Evolutionary conservation across 1,140 invertebrate species (phyloP).

Genomic region (Eumaeus atala): DNA sequence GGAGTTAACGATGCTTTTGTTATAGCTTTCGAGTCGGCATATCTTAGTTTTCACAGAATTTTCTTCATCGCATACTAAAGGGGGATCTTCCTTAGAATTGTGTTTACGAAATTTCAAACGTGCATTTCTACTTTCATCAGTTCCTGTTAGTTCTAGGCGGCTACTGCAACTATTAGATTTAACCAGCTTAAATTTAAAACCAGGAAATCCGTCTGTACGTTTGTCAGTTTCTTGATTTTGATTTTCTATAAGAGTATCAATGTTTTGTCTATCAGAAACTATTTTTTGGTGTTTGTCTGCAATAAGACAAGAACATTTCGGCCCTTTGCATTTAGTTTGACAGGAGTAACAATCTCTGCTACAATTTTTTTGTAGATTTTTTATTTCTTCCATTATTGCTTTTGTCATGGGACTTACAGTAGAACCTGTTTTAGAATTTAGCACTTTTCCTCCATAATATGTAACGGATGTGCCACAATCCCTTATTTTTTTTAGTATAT

Average conservation of each 20-base stretch:
- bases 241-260: constrained; percentile 27
- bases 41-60: constrained; percentile 73
- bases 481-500: constrained; percentile 89
- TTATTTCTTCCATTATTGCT: constrained; percentile 80
- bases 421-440: constrained; percentile 80
- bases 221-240: constrained; percentile 40
- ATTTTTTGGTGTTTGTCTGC: constrained; percentile 57
- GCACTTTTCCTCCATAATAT: constrained; percentile 88
- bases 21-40: constrained; percentile 68
- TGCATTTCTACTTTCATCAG: constrained; percentile 64
- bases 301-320: constrained; percentile 66
- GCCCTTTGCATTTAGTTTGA: constrained; percentile 66
- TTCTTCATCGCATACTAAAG: constrained; percentile 58
- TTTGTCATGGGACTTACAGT: constrained; percentile 78
- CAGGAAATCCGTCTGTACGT: constrained; percentile 65
- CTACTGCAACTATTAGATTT: constrained; percentile 91
- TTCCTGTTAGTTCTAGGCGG: constrained; percentile 83
- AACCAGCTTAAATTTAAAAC: constrained; percentile 84
- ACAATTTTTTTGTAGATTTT: constrained; percentile 73
- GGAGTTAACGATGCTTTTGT: constrained; percentile 61
- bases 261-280: constrained; percentile 35
- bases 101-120: constrained; percentile 51
- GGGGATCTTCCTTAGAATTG: constrained; percentile 57
- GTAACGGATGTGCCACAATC: constrained; percentile 89
- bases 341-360: constrained; percentile 69